A percentile compares a stretch with the other conserved stretches of the same genome.
Evolutionary conservation across 53 echinoderm and acorn worm genomes (phyloP).

Genomic region (Holothuria leucospilota): DNA sequence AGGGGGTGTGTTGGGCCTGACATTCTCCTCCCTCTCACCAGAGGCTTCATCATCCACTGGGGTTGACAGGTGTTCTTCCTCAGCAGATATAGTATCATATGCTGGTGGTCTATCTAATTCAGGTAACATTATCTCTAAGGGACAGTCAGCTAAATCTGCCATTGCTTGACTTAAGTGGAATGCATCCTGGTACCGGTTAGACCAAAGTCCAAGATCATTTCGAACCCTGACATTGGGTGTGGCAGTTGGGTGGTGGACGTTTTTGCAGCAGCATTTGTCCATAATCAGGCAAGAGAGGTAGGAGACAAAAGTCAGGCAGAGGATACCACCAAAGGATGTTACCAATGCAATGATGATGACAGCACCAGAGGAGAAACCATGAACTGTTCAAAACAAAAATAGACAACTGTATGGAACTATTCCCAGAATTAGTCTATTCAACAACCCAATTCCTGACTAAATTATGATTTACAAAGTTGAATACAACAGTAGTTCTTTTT

Average conservation of each 20-base stretch:
- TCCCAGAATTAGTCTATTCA: no score
- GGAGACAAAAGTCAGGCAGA: conserved; percentile 34
- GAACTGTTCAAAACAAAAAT: no score
- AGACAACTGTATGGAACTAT: no score
- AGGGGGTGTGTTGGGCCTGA: conserved; percentile 22
- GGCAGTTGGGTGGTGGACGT: neutral
- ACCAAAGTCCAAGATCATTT: conserved; percentile 37
- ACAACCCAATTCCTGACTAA: no score
- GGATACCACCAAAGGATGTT: conserved; percentile 34
- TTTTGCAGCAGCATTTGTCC: conserved; percentile 36
- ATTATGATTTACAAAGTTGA: no score
- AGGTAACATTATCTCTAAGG: conserved; percentile 25
- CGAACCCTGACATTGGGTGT: conserved; percentile 31
- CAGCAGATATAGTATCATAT: neutral
- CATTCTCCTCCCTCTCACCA: neutral
- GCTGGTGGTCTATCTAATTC: conserved; percentile 7
- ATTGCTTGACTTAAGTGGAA: conserved; percentile 18
- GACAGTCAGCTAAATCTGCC: conserved; percentile 17
- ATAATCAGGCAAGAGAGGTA: conserved; percentile 33
- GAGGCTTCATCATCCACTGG: neutral
- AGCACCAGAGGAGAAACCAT: conserved; percentile 38
- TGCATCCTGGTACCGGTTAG: conserved; percentile 33
- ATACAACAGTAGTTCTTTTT: no score
- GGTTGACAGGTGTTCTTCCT: neutral
- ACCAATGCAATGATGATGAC: conserved; percentile 37